Percentiles rank a stretch among this genome's conserved stretches.
Evolutionary conservation across 2,888 invertebrate species (phyloP).

Genomic region (Apoda limacodes): DNA sequence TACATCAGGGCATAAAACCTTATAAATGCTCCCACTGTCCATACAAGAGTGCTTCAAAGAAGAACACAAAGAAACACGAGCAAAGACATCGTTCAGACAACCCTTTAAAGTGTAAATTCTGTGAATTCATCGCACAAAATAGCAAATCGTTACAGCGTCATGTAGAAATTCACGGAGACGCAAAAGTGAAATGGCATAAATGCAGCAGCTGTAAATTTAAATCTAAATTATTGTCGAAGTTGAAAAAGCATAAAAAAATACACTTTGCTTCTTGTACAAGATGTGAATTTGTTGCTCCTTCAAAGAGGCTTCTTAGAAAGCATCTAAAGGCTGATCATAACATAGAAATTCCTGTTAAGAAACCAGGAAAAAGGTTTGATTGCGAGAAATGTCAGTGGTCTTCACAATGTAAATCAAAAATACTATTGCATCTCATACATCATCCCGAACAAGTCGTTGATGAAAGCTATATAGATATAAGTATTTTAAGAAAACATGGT

Average conservation of each 20-base stretch:
- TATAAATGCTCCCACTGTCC: conserved; percentile 44
- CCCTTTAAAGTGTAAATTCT: conserved; percentile 33
- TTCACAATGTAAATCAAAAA: conserved; percentile 26
- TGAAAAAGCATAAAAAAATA: background rate
- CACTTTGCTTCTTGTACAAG: too few relatives aligned
- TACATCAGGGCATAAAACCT: conserved; percentile 52
- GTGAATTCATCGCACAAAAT: conserved; percentile 37
- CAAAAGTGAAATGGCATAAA: conserved; percentile 4
- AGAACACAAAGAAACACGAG: conserved; percentile 49
- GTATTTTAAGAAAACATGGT: conserved; percentile 24
- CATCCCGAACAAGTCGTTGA: conserved; percentile 41
- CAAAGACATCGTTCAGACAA: conserved; percentile 39
- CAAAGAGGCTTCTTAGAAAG: background rate
- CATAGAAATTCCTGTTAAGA: conserved; percentile 9
- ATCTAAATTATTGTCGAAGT: background rate
- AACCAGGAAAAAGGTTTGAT: conserved; percentile 22
- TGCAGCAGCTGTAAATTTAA: background rate
- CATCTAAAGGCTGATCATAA: conserved; percentile 16
- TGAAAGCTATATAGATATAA: conserved; percentile 30
- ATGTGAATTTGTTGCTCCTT: background rate
- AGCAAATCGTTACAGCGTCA: conserved; percentile 27
- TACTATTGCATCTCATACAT: conserved; percentile 49
- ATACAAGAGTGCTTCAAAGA: conserved; percentile 45
- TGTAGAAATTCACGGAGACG: conserved; percentile 11
- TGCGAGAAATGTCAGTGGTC: conserved; percentile 39